Base-by-base conservation (phyloP, 2,888 invertebrate genomes). In the Petrolisthes cinctipes region DNA sequence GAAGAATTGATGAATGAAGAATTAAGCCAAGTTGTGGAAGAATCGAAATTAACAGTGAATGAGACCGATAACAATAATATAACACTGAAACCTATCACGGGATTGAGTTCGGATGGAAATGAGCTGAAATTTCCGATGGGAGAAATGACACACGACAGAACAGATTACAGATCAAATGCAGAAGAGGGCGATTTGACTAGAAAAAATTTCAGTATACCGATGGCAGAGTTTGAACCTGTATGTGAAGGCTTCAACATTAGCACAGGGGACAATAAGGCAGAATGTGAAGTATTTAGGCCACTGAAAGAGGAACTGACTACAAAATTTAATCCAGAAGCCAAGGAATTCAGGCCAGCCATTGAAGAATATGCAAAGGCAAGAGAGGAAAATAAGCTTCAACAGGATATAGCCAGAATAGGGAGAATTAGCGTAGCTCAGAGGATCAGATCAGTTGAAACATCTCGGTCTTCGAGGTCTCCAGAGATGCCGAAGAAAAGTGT, bases 371-470 rank as follows among this genome's bases (percentile, higher is more conserved):
- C 61, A 61, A 61, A 61, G 17, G 9, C 61, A 61, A 61, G 14
- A 17, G 6, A 71, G 20, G 71, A 71, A n/a, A n/a, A 14, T 20
- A 71, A 71, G 20, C 71, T n/a, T 6, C 14, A 6, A 6, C 14
- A 11, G 20, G 71, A 71, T 71, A 20, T n/a, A n/a, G 71, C n/a
- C 20, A 71, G 20, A 71, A 6, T 17, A 14, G 71, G 71, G 3
- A 71, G 20, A 20, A 71, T 71, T 14, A 71, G 71, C n/a, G 71
- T 71, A 17, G 71, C 71, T 71, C n/a, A 71, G 17, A 71, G 71
- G 20, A 71, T 71, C 20, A 71, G 20, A 71, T 71, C 71, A n/a
- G 71, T 71, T 71, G 71, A 71, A 6, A n/a, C 71, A 71, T 71
- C 71, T 6, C 14, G 6, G n/a, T 71, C 20, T 20, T n/a, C 14